Conservation (phyloP, 2,888 invertebrate species). For the Mimas tiliae region DNA sequence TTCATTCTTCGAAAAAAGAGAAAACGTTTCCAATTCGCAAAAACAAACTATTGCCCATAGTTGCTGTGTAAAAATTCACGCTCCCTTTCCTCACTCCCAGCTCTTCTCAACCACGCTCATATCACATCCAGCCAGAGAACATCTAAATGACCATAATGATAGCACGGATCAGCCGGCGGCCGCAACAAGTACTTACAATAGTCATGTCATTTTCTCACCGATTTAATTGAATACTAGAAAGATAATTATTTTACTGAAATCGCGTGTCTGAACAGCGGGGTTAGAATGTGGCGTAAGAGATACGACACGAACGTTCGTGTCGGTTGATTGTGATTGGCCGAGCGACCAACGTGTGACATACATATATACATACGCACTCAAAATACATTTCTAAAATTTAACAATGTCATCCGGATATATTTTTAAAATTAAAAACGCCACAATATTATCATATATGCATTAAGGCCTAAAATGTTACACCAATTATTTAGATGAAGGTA, state of each 20-base stretch:
- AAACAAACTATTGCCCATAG: too few species aligned
- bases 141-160: constrained; percentile 59
- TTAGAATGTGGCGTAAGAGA: too few species aligned
- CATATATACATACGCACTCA: too few species aligned
- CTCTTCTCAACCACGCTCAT: constrained; percentile 26
- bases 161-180: constrained; percentile 57
- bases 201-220: constrained; percentile 78
- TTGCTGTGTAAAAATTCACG: too few species aligned
- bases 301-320: too few species aligned
- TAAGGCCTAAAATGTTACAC: not conserved
- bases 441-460: not conserved
- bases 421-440: not conserved
- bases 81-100: too few species aligned
- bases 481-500: not conserved
- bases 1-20: too few species aligned
- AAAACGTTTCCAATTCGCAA: too few species aligned
- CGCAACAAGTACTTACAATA: constrained; percentile 48
- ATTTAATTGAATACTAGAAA: constrained; percentile 70
- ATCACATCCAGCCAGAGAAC: constrained; percentile 57
- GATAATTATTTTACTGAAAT: constrained; percentile 66
- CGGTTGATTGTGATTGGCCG: too few species aligned
- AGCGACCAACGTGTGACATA: too few species aligned
- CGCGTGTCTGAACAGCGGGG: constrained; percentile 43
- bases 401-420: not conserved
- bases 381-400: not conserved